Base-by-base conservation (phyloP, 2,113 vertebrate species). In the Bothrops jararaca region DNA sequence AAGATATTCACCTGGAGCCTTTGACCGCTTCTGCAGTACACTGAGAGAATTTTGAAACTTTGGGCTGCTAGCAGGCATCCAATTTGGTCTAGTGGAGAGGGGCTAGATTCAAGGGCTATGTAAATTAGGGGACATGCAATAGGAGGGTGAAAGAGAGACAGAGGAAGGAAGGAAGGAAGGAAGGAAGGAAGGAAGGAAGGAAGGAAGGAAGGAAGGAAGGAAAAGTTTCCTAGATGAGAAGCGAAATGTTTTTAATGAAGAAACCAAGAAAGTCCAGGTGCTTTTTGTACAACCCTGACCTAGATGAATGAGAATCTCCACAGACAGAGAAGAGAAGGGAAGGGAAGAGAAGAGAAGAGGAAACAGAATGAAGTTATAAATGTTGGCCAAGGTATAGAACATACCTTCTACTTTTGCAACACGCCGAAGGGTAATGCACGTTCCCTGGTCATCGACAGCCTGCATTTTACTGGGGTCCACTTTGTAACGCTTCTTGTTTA, bases 341-440 rank as follows among this genome's bases (percentile, higher is more conserved):
- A 13, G 9, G 60, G 29, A 13, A n/a, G 48, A 4, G 60, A 13
- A n/a, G 60, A 4, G 4, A 64, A 3, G 10, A n/a, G 45, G 45
- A 45, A 11, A 64, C 26, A 69, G 60, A 69, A 69, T 5, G 4
- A n/a, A 69, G 60, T 69, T 29, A 64, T 64, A 10, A 91, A 85
- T 0, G 0, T 29, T 58, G 48, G 34, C 9, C 26, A 45, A 34
- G 34, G 1, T 20, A 12, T 26, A 92, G 94, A 92, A 91, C 94
- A 93, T 95, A 99, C 98, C 98, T 96, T 97, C 97, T 23, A 92
- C 60, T 96, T 97, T 99, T 92, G 96, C 93, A 50, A 97, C 1
- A 50, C 98, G 97, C 69, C 20, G 93, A 69, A 99, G 52, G 24
- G 54, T 0, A 11, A 91, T n/a, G 0, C 0, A 88, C 0, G 23